Base-by-base conservation (phyloP, 2,888 invertebrate species). In the Chrysodeixis includens region DNA sequence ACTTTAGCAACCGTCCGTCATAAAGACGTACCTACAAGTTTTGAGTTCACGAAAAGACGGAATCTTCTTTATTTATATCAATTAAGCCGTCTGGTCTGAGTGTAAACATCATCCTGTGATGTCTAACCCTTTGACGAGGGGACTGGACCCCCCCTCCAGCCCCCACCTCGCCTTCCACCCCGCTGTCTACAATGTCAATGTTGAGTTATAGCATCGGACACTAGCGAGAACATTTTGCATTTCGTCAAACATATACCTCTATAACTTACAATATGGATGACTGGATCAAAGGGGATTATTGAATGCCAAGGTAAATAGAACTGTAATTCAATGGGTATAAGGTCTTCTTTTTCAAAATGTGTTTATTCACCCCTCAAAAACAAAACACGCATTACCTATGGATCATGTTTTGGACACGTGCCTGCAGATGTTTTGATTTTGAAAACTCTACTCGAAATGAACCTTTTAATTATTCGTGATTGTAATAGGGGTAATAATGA, bases 121-220 rank as follows among this genome's bases (percentile, higher is more conserved):
- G 6, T 40, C n/a, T 14, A 40, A n/a, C 40, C 40, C 40, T n/a
- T 40, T 40, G 40, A 40, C 40, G 40, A 40, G 40, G 40, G 40
- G n/a, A 4, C n/a, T n/a, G n/a, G n/a, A n/a, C 4, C 6, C 40
- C n/a, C n/a, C 6, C 5, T 0, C n/a, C n/a, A n/a, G 10, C 10
- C 32, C 32, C 32, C 9, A 10, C 1, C 32, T 10, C n/a, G n/a
- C n/a, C n/a, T n/a, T n/a, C n/a, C n/a, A n/a, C n/a, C 32, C 26
- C 26, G 26, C 26, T 40, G 40, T n/a, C 40, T 40, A n/a, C 40
- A 40, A 40, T 40, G n/a, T 40, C 40, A 40, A 40, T 40, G 40
- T n/a, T 40, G 40, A 1, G 35, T 12, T 40, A 40, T 6, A n/a
- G 14, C 40, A n/a, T n/a, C 40, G n/a, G 40, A 40, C 40, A n/a